phyloP scores from a whole-genome alignment of 2,113 vertebrate species.

The Hirundichthys speculiger region DNA sequence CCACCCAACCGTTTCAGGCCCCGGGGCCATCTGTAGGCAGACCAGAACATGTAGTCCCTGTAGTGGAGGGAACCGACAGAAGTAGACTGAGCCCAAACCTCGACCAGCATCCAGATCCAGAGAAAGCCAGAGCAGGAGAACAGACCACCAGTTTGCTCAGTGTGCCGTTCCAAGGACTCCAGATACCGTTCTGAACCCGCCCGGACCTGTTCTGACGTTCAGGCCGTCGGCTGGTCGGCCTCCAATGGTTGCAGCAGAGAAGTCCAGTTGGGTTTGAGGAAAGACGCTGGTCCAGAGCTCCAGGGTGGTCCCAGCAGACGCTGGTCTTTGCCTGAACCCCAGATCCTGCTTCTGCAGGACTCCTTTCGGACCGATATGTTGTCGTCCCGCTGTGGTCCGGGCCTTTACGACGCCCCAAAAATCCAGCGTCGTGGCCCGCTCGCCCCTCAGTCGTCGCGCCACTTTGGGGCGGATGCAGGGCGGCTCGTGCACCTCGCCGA shows the following conservation, averaged over 20 bases:
- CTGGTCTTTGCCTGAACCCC: not conserved
- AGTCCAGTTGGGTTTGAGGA: constrained; percentile 45
- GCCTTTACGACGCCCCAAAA: not conserved
- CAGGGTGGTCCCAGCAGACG: no score
- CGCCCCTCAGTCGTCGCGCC: not conserved
- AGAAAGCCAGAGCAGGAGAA: constrained; percentile 7
- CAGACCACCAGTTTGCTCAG: constrained; percentile 3
- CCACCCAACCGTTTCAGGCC: constrained; percentile 9
- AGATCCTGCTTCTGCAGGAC: constrained; percentile 25
- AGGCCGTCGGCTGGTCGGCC: not conserved
- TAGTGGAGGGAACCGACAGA: constrained; percentile 43
- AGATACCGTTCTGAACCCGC: not conserved
- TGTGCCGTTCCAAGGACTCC: constrained; percentile 8
- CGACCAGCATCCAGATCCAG: constrained; percentile 7
- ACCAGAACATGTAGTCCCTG: constrained; percentile 48
- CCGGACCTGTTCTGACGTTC: not conserved
- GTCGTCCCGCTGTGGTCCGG: not conserved
- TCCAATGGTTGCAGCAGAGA: constrained; percentile 24
- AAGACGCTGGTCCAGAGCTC: constrained; percentile 19
- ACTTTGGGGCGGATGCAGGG: not conserved
- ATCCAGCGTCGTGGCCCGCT: not conserved
- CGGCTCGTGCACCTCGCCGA: constrained; percentile 31
- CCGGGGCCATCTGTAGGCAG: constrained; percentile 8
- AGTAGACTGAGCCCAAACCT: constrained; percentile 16
- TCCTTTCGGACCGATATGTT: constrained; percentile 12